Evolutionary conservation across 2,888 invertebrate species (phyloP).

Genomic region (Cyaniris semiargus): DNA sequence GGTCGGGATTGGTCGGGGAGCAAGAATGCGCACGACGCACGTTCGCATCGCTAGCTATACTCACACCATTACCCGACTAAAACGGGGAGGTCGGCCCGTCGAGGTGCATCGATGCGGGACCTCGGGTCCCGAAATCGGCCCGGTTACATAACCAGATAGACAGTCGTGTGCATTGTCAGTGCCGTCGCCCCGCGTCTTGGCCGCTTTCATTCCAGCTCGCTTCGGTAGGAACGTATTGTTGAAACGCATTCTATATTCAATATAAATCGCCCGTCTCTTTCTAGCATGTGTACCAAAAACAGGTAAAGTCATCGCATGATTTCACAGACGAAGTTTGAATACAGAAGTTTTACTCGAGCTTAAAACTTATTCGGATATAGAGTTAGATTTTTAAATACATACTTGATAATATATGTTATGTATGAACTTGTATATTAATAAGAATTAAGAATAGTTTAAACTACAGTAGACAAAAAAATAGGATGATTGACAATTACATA

Average conservation of each 20-base stretch:
- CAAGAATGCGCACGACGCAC: conserved; percentile 74
- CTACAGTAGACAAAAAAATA: too few relatives aligned
- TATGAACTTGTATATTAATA: neutral
- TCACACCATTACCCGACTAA: conserved; percentile 62
- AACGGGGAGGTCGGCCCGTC: conserved; percentile 57
- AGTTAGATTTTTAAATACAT: neutral
- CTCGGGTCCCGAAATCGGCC: conserved; percentile 50
- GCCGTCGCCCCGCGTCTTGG: conserved; percentile 73
- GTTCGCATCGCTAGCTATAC: conserved; percentile 75
- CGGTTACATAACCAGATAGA: conserved; percentile 76
- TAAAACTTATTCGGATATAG: neutral
- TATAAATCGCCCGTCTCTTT: conserved; percentile 60
- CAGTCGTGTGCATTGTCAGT: conserved; percentile 76
- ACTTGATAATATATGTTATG: neutral
- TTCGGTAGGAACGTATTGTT: conserved; percentile 60
- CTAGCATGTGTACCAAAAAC: conserved; percentile 61
- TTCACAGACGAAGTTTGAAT: conserved; percentile 38
- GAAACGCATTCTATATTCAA: conserved; percentile 64
- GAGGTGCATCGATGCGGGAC: conserved; percentile 27
- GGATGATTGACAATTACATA: too few relatives aligned
- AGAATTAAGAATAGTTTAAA: neutral
- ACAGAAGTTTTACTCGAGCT: conserved; percentile 34
- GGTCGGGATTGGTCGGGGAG: conserved; percentile 71
- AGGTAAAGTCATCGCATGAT: conserved; percentile 58
- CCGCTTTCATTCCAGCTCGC: conserved; percentile 61